Evolutionary conservation across 2,797 vertebrate genomes (phyloP).

Genomic region (Diglossa cyanea): DNA sequence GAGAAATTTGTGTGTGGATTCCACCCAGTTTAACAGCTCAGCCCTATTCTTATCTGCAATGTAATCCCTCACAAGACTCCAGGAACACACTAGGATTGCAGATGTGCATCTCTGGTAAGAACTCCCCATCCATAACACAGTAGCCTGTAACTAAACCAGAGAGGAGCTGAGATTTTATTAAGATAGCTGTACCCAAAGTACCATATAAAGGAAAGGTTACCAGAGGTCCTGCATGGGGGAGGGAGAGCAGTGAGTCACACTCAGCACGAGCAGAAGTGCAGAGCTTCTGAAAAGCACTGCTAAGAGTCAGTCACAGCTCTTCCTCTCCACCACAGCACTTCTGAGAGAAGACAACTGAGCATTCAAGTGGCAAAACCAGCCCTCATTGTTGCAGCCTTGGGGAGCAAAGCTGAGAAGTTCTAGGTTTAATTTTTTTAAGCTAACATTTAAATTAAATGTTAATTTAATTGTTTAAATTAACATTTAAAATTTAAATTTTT

Average conservation of each 20-base stretch:
- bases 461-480: not conserved
- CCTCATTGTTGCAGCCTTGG: not conserved
- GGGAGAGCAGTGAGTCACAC: conserved; percentile 27
- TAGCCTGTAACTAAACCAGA: not conserved
- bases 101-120: not conserved
- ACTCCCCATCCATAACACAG: not conserved
- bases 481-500: not conserved
- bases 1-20: not conserved
- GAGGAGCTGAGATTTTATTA: not conserved
- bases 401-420: not conserved
- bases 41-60: not conserved
- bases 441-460: not conserved
- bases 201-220: conserved; percentile 56
- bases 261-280: conserved; percentile 9
- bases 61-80: not conserved
- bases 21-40: not conserved
- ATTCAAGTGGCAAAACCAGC: not conserved
- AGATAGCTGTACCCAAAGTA: not conserved
- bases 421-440: not conserved
- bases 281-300: conserved; percentile 16
- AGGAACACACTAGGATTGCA: not conserved
- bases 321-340: not conserved
- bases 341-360: not conserved
- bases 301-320: not conserved
- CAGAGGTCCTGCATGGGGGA: conserved; percentile 17